Evolutionary conservation across 1,140 invertebrate species (phyloP), one percentile per base, ranked within the genome.

Genomic region (Sinella curviseta): DNA sequence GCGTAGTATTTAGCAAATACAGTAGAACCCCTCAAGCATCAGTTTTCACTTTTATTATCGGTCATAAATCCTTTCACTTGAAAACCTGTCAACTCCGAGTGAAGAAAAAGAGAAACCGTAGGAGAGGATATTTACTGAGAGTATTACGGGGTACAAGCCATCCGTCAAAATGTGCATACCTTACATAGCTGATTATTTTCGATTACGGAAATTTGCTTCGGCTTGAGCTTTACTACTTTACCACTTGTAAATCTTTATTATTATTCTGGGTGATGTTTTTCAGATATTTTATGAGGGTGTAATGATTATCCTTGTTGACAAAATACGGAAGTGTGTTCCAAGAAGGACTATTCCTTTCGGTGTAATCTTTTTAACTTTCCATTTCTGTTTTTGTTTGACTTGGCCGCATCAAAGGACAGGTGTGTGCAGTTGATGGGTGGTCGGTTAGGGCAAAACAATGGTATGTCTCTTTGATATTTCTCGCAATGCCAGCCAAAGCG

Each of bases 11-110:
- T 8, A 8, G 4, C 39, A 48, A 17, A 48, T 4, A 17, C 39
- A 48, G 39, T 48, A 8, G 17, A 26, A 60, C 12, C 24, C 24
- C 39, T 20, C 8, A 12, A n/a, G 12, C 14, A 60, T 60, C 24
- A n/a, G 31, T 70, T 70, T 70, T 70, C 65, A 70, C 65, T 70
- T 70, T 70, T 70, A 70, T 33, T 70, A 70, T 33, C 12, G 8
- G 14, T 24, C 65, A 70, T 70, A 70, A 70, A 70, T 70, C 31
- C 65, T 70, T 70, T 31, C 65, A 17, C 24, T 70, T 70, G 30
- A 70, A 8, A 4, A 60, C 57, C 57, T 60, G 57, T 60, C 57
- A 60, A 17, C 39, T 17, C 4, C 4, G 4, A 48, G 39, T 17
- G 4, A 48, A 17, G 4, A 8, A 8, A 8, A 8, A 48, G 4